Percentiles rank a stretch among this genome's conserved stretches.
Evolutionary conservation across 2,113 vertebrate genomes (phyloP).

Genomic region (Eclectus roratus): DNA sequence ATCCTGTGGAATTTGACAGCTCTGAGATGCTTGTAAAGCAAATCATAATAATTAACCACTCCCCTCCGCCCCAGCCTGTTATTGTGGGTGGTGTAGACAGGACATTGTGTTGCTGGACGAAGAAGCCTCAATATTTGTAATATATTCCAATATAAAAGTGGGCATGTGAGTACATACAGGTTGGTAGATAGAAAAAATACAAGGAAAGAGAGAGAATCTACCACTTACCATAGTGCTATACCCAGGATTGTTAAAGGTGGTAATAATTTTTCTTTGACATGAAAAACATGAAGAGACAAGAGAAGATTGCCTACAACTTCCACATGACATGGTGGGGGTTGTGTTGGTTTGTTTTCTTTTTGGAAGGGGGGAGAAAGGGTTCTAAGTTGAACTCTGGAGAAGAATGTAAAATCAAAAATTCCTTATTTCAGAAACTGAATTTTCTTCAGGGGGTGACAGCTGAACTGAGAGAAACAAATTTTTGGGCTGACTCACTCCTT

Average conservation of each 20-base stretch:
- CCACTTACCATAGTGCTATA: not conserved
- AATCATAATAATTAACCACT: not conserved
- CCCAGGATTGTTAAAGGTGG: not conserved
- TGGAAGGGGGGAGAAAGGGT: not conserved
- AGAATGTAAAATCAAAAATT: not conserved
- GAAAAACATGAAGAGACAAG: not conserved
- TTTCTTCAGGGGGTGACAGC: not conserved
- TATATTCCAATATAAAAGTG: not conserved
- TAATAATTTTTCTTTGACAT: not conserved
- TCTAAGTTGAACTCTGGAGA: not conserved
- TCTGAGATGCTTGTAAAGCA: not conserved
- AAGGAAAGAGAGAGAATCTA: not conserved
- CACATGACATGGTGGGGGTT: fast-evolving
- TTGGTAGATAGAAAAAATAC: not conserved
- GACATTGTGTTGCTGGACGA: not conserved
- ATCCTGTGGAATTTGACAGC: not conserved
- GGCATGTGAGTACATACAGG: not conserved
- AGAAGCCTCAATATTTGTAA: not conserved
- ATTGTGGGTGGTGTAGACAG: not conserved
- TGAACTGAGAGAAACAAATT: not conserved
- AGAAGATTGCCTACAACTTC: not conserved
- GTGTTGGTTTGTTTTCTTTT: not conserved
- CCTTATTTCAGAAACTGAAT: not conserved
- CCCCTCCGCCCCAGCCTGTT: not conserved
- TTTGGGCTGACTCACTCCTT: not conserved